Evolutionary conservation across 2,888 invertebrate species (phyloP).

Genomic region (Galeruca laticollis): DNA sequence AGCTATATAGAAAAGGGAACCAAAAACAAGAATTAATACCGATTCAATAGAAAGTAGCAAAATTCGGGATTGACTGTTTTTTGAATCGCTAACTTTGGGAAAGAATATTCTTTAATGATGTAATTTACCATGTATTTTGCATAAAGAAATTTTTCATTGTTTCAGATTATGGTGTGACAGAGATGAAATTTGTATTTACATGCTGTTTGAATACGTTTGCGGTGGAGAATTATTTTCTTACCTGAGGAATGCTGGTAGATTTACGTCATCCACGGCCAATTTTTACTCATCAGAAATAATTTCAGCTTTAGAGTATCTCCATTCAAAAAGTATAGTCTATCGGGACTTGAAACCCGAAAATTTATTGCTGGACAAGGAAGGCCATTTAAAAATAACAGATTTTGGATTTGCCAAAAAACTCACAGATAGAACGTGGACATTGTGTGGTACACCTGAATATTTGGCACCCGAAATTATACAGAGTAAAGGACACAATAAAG

Average conservation of each 20-base stretch:
- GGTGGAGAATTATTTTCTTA: conserved; percentile 98
- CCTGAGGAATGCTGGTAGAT: conserved; percentile 90
- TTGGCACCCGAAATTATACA: conserved; percentile 97
- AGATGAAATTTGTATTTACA: conserved; percentile 92
- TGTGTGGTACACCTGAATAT: conserved; percentile 98
- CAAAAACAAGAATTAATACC: no score
- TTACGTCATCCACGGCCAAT: conserved; percentile 86
- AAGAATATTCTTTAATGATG: no score
- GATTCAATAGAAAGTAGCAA: no score
- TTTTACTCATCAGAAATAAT: conserved; percentile 97
- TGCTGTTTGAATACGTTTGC: conserved; percentile 97
- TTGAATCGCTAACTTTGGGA: no score
- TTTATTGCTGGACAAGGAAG: conserved; percentile 89
- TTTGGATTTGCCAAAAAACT: conserved; percentile 98
- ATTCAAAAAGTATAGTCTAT: conserved; percentile 89
- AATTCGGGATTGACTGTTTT: no score
- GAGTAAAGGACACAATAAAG: conserved; percentile 97
- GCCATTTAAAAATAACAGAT: conserved; percentile 97
- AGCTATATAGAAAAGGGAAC: no score
- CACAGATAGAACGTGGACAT: conserved; percentile 94
- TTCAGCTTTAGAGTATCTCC: conserved; percentile 93
- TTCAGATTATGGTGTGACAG: conserved; percentile 91
- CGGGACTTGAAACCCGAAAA: conserved; percentile 95
- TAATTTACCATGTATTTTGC: no score
- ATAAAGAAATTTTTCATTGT: background rate